Evolutionary conservation across 2,888 invertebrate species (phyloP).

Genomic region (Drosophila mimetica): DNA sequence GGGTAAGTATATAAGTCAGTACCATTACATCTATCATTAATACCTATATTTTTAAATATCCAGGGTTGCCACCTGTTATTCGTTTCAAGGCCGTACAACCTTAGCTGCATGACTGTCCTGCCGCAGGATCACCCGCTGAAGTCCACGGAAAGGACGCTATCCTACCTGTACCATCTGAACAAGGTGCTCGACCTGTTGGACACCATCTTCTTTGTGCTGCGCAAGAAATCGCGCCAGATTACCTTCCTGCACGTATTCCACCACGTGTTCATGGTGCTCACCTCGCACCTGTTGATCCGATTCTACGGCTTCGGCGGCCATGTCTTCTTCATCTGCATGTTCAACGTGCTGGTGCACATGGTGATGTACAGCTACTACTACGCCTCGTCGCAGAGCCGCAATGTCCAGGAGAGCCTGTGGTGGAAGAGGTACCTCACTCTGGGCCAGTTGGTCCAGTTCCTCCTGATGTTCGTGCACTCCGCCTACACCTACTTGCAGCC

Average conservation of each 20-base stretch:
- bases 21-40: too few species aligned
- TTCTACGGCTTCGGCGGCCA: conserved; percentile 46
- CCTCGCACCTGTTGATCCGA: not conserved
- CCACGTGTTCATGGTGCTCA: conserved; percentile 39
- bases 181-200: conserved; percentile 52
- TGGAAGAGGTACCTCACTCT: conserved; percentile 54
- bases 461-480: conserved; percentile 29
- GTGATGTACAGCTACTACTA: conserved; percentile 58
- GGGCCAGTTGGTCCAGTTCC: conserved; percentile 50
- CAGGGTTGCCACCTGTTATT: conserved; percentile 10
- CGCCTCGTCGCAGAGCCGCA: conserved; percentile 22
- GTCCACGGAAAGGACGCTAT: conserved; percentile 40
- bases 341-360: conserved; percentile 42
- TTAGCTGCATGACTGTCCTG: conserved; percentile 19
- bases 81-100: conserved; percentile 7
- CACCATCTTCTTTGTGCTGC: conserved; percentile 55
- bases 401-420: conserved; percentile 30
- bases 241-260: conserved; percentile 52
- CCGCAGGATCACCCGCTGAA: conserved; percentile 43
- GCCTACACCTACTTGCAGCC: conserved; percentile 33
- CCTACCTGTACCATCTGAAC: conserved; percentile 50
- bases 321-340: not conserved
- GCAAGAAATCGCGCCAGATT: conserved; percentile 57
- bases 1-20: conserved; percentile 9
- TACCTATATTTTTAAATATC: too few species aligned